Conservation (phyloP, 2,888 invertebrate species). For the Sminthurinus aureus region DNA sequence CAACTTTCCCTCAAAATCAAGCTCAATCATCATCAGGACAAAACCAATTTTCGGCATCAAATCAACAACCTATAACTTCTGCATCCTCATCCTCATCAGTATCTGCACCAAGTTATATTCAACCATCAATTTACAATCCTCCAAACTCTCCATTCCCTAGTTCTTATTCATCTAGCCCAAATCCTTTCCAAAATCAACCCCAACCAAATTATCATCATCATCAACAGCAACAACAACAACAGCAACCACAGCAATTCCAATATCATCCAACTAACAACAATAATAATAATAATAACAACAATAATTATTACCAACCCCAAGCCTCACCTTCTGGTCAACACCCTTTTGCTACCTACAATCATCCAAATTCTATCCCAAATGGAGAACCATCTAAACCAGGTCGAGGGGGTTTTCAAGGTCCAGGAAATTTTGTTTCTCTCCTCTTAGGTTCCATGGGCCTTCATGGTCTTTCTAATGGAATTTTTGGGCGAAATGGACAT, state of each 20-base stretch:
- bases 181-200: slow-evolving; percentile 11
- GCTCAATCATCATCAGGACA: not conserved
- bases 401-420: no score
- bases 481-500: not conserved
- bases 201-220: not conserved
- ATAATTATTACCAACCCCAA: slow-evolving; percentile 12
- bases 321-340: slow-evolving; percentile 5
- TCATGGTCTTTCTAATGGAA: slow-evolving; percentile 1
- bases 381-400: not conserved
- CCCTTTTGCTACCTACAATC: not conserved
- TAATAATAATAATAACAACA: not conserved
- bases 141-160: not conserved
- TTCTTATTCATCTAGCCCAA: not conserved
- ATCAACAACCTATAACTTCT: not conserved
- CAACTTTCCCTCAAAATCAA: not conserved
- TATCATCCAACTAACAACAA: not conserved
- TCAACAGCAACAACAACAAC: slow-evolving; percentile 22
- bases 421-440: slow-evolving; percentile 21
- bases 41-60: slow-evolving; percentile 2
- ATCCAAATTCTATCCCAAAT: not conserved
- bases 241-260: not conserved
- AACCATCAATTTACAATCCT: not conserved
- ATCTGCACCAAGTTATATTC: not conserved
- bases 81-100: not conserved
- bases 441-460: slow-evolving; percentile 34